Evolutionary conservation across 2,113 vertebrate genomes (phyloP), one percentile per base, ranked within the genome.

Genomic region (Notothenia rossii): DNA sequence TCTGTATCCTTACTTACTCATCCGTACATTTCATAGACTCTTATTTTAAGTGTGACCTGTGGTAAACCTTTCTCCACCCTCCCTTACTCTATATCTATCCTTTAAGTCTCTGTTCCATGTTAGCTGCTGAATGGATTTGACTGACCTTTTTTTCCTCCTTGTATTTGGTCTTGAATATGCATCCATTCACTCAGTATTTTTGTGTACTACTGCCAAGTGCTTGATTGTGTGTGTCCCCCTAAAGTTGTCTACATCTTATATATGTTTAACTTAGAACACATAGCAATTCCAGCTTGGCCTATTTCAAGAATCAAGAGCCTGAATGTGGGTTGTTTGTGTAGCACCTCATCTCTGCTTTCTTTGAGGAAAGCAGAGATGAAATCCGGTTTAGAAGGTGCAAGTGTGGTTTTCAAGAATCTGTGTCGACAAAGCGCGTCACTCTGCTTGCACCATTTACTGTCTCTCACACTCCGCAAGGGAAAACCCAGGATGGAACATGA

Each of bases 401-500:
- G 66, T 65, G 63, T 56, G 76, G 60, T 83, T 89, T 88, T 88
- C 64, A 82, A 80, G 85, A 58, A 66, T 20, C 82, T 73, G 60
- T 71, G 74, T 89, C 58, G 60, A 83, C 70, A 80, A 85, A 88
- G 71, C 80, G 85, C 58, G 67, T 84, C 81, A 82, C 75, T 74
- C 58, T 46, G 15, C 78, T 86, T 75, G 60, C 68, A 72, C 82
- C 75, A 61, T 76, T 86, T 72, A 67, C 72, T 75, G 64, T 87
- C 86, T 79, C 53, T 77, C 49, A 43, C 67, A 82, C 53, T 75
- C 59, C 9, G 15, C 75, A 20, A 75, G 86, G 88, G 86, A 68
- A 91, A 89, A 88, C 79, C 86, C 83, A 60, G 79, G 75, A 84
- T 51, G 59, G 64, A 89, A 72, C 63, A 48, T 64, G 78, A 67